Evolutionary conservation across 2,888 invertebrate genomes (phyloP).

Genomic region (Arctia plantaginis): DNA sequence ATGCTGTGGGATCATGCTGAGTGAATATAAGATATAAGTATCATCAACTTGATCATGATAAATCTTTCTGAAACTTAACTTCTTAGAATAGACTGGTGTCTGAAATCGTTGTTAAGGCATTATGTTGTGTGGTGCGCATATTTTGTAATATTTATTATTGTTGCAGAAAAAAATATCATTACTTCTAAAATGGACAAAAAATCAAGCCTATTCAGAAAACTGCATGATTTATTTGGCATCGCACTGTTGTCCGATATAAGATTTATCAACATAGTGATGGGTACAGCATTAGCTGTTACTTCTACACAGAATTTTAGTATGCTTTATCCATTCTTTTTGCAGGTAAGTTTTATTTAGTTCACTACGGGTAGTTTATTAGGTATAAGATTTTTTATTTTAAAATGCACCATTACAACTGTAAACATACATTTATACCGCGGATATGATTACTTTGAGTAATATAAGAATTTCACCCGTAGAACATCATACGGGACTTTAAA

Average conservation of each 20-base stretch:
- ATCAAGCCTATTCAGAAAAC: constrained; percentile 63
- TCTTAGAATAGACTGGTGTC: too few species aligned
- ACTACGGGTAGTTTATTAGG: too few species aligned
- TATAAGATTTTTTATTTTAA: too few species aligned
- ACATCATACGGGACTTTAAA: too few species aligned
- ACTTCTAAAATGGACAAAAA: constrained; percentile 21
- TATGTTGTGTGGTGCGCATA: not conserved
- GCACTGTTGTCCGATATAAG: constrained; percentile 87
- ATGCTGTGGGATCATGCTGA: too few species aligned
- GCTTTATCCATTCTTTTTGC: constrained; percentile 89
- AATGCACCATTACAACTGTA: too few species aligned
- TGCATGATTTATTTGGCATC: constrained; percentile 87
- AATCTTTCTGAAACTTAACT: too few species aligned
- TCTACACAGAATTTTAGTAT: constrained; percentile 90
- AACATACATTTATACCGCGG: too few species aligned
- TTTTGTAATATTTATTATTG: not conserved
- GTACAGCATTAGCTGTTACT: constrained; percentile 89
- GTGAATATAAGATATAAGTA: too few species aligned
- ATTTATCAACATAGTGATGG: constrained; percentile 89
- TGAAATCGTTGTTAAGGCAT: not conserved
- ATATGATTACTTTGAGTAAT: too few species aligned
- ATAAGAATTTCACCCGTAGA: too few species aligned
- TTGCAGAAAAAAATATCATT: constrained; percentile 1
- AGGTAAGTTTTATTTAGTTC: constrained; percentile 65
- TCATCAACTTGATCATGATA: too few species aligned